Base-by-base conservation (phyloP, 2,113 vertebrate genomes). In the Sinocyclocheilus anshuiensis region DNA sequence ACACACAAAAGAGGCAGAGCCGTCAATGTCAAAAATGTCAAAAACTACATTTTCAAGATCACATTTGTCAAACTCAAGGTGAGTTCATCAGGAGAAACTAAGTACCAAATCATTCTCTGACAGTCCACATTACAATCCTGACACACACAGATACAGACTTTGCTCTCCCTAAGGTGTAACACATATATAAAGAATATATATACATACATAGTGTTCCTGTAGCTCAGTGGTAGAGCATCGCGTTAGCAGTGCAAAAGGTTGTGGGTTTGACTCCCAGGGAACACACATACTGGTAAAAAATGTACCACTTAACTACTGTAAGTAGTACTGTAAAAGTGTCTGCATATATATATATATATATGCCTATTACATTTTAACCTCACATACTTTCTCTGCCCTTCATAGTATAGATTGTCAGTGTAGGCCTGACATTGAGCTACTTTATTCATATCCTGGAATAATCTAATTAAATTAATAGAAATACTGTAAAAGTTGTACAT, bases 21-120 rank as follows among this genome's bases (percentile, higher is more conserved):
- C 22, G 65, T 72, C 81, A 83, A 83, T 72, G 81, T 82, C 80
- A 65, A 71, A 81, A 83, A 83, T 71, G 81, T 82, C 80, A 65
- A 72, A 82, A 36, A 81, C 79, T 48, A 55, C 42, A 20, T 63
- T 65, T 16, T 50, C 79, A 81, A 81, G 79, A 81, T 81, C 61
- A 81, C 59, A 71, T 72, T 53, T 83, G 81, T 69, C 63, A 55
- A 72, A n/a, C 26, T 83, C 81, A 83, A 83, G 81, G 81, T 72
- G 81, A 48, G 45, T 48, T 48, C 45, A 48, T 48, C 2, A 83
- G n/a, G n/a, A 65, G n/a, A 63, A 3, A 10, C 20, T 61, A 10
- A 7, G 57, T 8, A 10, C 10, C 18, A 1, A 81, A 26, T 65
- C 15, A 50, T 48, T 22, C 7, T 69, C 29, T 33, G 65, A 29